These are phyloP conservation scores for Agriotes lineatus DNA, from an alignment of 2,888 invertebrate genomes.

Conservation along the genomic window DNA sequence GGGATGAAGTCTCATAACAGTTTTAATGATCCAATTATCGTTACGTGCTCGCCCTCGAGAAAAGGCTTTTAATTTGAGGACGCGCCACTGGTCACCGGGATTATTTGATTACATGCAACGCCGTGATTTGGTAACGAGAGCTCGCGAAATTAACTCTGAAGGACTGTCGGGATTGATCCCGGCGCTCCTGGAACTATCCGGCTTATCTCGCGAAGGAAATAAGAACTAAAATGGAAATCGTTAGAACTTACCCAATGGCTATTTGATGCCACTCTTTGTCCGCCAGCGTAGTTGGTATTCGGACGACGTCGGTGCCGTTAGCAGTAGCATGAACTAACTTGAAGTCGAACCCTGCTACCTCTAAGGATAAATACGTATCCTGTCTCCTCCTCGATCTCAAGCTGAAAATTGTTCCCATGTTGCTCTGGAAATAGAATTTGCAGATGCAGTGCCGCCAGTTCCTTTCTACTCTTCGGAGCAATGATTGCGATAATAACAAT, in stretches of 20 bases:
- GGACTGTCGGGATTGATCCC: too few relatives aligned
- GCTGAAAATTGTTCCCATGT: conserved; percentile 75
- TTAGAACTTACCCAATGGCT: conserved; percentile 71
- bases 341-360: conserved; percentile 74
- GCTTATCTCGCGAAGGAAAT: too few relatives aligned
- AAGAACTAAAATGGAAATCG: too few relatives aligned
- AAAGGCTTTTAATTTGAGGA: conserved; percentile 16
- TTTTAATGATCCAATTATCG: conserved; percentile 32
- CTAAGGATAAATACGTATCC: conserved; percentile 75
- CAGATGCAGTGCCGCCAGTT: too few relatives aligned
- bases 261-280: conserved; percentile 79
- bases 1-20: conserved; percentile 19
- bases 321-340: conserved; percentile 75
- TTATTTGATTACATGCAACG: background rate
- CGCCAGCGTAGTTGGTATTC: conserved; percentile 73
- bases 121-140: too few relatives aligned
- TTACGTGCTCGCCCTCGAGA: conserved; percentile 10
- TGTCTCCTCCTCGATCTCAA: conserved; percentile 73
- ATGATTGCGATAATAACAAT: background rate
- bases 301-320: conserved; percentile 73
- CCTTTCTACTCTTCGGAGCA: too few relatives aligned
- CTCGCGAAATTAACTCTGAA: too few relatives aligned
- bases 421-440: conserved; percentile 61
- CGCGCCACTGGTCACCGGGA: conserved; percentile 4
- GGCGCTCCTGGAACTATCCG: too few relatives aligned